Evolutionary conservation across 2,113 vertebrate species (phyloP).

Genomic region (Prietella phreatophila): DNA sequence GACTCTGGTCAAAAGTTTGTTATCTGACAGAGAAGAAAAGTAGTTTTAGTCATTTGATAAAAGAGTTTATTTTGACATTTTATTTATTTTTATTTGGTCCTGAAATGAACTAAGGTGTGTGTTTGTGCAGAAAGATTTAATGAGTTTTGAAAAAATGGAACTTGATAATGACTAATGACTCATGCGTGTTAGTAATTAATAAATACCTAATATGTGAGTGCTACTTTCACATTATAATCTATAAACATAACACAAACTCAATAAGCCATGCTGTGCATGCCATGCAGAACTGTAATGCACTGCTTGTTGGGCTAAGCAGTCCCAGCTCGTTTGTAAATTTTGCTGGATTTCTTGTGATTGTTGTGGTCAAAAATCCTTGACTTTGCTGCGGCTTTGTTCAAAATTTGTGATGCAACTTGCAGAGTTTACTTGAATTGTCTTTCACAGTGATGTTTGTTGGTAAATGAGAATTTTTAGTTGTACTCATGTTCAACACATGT

Average conservation of each 20-base stretch:
- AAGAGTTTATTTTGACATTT: background rate
- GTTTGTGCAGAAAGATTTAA: background rate
- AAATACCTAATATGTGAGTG: background rate
- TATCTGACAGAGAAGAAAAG: too few species aligned
- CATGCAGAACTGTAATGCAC: background rate
- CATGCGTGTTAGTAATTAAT: background rate
- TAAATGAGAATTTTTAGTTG: too few species aligned
- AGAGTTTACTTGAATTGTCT: too few species aligned
- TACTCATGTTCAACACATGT: too few species aligned
- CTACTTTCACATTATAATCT: background rate
- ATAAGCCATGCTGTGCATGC: background rate
- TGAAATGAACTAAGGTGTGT: background rate
- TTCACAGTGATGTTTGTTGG: too few species aligned
- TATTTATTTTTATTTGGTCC: background rate
- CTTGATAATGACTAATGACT: background rate
- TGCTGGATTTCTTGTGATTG: too few species aligned
- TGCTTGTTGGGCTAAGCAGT: background rate
- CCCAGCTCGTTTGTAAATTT: background rate
- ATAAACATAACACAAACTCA: background rate
- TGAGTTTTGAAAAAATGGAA: too few species aligned
- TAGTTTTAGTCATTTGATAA: background rate
- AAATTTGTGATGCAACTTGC: too few species aligned
- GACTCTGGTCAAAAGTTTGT: too few species aligned
- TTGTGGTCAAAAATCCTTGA: too few species aligned
- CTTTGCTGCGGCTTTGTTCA: too few species aligned